phyloP scores from a whole-genome alignment of 2,113 vertebrate genomes.

The Takifugu bimaculatus region DNA sequence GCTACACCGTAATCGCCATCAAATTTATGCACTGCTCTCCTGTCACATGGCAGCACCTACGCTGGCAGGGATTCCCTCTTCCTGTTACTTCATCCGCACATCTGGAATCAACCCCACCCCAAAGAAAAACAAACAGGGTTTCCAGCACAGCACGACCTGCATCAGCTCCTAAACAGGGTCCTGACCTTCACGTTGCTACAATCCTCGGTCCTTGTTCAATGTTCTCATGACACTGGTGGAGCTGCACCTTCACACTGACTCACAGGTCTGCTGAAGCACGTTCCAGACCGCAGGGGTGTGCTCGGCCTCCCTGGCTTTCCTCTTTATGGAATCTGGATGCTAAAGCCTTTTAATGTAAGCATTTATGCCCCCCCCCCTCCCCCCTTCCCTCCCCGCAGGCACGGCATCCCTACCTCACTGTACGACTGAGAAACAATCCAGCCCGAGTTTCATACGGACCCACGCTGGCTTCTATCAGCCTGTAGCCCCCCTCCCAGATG shows the following conservation, averaged over 20 bases:
- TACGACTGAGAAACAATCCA: neutral
- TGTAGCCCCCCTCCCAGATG: slow-evolving; percentile 15
- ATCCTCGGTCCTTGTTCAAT: slow-evolving; percentile 25
- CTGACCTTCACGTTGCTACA: slow-evolving; percentile 17
- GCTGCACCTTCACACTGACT: slow-evolving; percentile 4
- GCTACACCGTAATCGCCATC: slow-evolving; percentile 16
- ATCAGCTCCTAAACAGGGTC: neutral
- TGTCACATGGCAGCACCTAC: slow-evolving; percentile 11
- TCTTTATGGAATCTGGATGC: neutral
- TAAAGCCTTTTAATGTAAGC: slow-evolving; percentile 5
- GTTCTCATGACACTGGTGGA: slow-evolving; percentile 4
- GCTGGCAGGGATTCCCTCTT: slow-evolving; percentile 33
- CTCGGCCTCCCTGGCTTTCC: slow-evolving; percentile 1
- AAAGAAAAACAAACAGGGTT: slow-evolving; percentile 26
- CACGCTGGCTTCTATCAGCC: slow-evolving; percentile 42
- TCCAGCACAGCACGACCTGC: slow-evolving; percentile 13
- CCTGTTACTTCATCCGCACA: slow-evolving; percentile 21
- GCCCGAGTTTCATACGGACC: neutral
- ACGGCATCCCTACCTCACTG: slow-evolving; percentile 27
- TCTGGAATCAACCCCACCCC: neutral
- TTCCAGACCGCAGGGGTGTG: neutral
- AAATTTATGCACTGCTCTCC: slow-evolving; percentile 12
- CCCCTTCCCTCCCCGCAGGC: slow-evolving; percentile 3
- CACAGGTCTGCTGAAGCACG: slow-evolving; percentile 2
- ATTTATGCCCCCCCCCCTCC: neutral